Conservation (phyloP, 2,113 vertebrate genomes). For the Pseudorhombus dupliciocellatus region DNA sequence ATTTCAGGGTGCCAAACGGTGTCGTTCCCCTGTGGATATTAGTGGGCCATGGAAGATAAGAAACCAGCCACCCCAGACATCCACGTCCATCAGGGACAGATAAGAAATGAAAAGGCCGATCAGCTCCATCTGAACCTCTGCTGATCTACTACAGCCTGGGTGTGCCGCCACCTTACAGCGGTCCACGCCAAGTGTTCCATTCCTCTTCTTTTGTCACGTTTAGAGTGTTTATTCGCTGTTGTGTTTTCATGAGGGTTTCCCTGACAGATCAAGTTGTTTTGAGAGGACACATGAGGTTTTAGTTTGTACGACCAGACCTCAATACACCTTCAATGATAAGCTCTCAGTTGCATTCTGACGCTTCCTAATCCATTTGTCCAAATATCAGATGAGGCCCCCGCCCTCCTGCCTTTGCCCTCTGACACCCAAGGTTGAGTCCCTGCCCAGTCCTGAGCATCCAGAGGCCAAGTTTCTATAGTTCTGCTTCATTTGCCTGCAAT, state of each 20-base stretch:
- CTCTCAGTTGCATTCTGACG: no score
- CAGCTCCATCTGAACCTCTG: constrained; percentile 51
- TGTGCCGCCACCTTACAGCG: neutral
- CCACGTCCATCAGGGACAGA: constrained; percentile 57
- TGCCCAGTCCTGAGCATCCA: constrained; percentile 6
- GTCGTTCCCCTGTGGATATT: constrained; percentile 69
- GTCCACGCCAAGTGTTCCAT: neutral
- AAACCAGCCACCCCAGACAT: constrained; percentile 65
- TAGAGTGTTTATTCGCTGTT: neutral
- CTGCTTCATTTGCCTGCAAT: constrained; percentile 45
- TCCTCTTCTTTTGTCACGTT: neutral
- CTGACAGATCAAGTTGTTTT: no score
- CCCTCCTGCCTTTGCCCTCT: neutral
- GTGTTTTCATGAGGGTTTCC: no score
- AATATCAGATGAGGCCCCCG: constrained; percentile 5
- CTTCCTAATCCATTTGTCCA: no score
- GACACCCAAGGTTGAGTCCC: constrained; percentile 1
- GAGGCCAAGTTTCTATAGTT: constrained; percentile 19
- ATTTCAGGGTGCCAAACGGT: constrained; percentile 65
- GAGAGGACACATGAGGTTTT: no score
- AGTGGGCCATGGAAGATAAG: constrained; percentile 69
- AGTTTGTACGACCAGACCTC: no score
- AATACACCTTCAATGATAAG: no score
- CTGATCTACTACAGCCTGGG: constrained; percentile 35
- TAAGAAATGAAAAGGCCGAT: constrained; percentile 56